These are phyloP conservation scores for Todus mexicanus DNA, from an alignment of 2,797 vertebrate genomes.

Conservation along the genomic window DNA sequence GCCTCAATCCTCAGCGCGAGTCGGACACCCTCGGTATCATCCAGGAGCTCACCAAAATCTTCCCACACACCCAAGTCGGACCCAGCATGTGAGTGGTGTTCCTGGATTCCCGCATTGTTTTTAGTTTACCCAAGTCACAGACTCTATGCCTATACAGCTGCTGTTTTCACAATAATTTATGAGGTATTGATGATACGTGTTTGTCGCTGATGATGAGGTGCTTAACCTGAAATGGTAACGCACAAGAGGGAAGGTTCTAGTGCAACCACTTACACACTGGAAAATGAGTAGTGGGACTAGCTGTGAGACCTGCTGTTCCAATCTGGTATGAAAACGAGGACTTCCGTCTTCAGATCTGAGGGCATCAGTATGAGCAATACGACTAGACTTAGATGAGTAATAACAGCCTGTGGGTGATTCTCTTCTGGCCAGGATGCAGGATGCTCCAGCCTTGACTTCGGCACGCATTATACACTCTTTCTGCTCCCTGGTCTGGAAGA, in stretches of 20 bases:
- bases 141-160: neutral
- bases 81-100: slow-evolving; percentile 71
- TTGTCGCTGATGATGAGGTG: neutral
- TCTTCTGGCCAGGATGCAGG: neutral
- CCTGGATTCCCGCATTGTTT: neutral
- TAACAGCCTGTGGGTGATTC: neutral
- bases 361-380: neutral
- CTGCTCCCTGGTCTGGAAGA: neutral
- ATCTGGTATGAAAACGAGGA: neutral
- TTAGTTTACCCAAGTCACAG: neutral
- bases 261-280: neutral
- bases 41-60: slow-evolving; percentile 77
- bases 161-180: neutral
- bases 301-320: neutral
- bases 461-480: neutral
- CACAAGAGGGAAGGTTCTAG: neutral
- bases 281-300: neutral
- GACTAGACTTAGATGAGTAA: neutral
- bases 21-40: slow-evolving; percentile 73
- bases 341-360: neutral
- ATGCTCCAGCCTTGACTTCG: neutral
- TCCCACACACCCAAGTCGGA: slow-evolving; percentile 72
- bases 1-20: slow-evolving; percentile 68
- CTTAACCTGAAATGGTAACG: neutral
- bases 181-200: fast-evolving